A percentile compares a stretch with the other conserved stretches of the same genome.
phyloP scores from a whole-genome alignment of 2,888 invertebrate genomes.

The Falcaria lacertinaria region DNA sequence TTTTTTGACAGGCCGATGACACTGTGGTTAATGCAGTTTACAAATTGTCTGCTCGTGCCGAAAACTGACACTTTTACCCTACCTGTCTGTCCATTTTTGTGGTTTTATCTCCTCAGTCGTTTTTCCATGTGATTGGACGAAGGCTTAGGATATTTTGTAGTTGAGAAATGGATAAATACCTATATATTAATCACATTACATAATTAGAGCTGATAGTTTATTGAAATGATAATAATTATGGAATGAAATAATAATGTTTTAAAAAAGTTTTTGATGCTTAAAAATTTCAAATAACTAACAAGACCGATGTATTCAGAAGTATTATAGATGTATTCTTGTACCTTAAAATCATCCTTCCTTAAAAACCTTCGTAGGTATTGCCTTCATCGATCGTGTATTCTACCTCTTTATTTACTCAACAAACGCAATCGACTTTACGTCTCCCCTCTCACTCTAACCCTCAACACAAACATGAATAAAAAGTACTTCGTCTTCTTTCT shows the following conservation, averaged over 20 bases:
- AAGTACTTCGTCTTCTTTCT: slow-evolving; percentile 64
- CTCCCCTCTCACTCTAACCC: slow-evolving; percentile 47
- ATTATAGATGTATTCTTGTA: no score
- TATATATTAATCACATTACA: no score
- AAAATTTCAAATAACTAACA: not conserved
- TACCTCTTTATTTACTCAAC: slow-evolving; percentile 63
- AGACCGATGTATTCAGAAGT: no score
- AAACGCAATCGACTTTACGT: slow-evolving; percentile 56
- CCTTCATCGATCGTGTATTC: slow-evolving; percentile 44
- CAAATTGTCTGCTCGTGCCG: not conserved
- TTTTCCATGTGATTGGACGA: not conserved
- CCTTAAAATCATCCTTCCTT: no score
- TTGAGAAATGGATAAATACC: no score
- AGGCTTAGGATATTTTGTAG: not conserved
- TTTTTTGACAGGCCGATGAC: not conserved
- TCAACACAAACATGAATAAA: slow-evolving; percentile 60
- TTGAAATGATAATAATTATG: no score
- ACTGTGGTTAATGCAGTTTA: not conserved
- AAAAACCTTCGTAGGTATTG: not conserved
- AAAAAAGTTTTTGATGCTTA: no score
- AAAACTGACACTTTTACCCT: slow-evolving; percentile 12
- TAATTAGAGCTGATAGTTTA: no score
- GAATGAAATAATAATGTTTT: no score
- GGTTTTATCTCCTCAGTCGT: not conserved
- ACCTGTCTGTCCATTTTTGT: not conserved